A percentile compares a stretch with the other conserved stretches of the same genome.
Evolutionary conservation across 2,888 invertebrate species (phyloP).

Genomic region (Campoplex capitator): DNA sequence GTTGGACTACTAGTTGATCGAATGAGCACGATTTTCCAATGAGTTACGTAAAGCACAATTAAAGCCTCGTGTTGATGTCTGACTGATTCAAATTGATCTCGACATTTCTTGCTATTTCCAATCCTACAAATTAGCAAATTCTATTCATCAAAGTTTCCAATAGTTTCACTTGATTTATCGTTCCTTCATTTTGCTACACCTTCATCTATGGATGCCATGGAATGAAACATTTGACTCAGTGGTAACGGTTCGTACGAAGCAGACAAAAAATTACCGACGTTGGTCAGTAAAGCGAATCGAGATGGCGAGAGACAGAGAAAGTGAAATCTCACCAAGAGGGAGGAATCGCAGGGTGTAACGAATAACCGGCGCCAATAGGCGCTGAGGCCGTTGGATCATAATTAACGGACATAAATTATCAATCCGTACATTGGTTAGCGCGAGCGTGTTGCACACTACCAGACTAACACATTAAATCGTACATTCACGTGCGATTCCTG

Average conservation of each 20-base stretch:
- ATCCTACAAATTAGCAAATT: not conserved
- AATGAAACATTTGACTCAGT: not conserved
- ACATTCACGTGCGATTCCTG: slow-evolving; percentile 43
- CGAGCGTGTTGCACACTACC: slow-evolving; percentile 71
- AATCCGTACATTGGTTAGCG: slow-evolving; percentile 83
- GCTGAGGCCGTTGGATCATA: slow-evolving; percentile 81
- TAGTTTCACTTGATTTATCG: not conserved
- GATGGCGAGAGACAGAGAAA: not conserved
- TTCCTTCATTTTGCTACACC: not conserved
- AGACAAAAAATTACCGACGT: slow-evolving; percentile 8
- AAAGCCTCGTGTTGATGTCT: too few species aligned
- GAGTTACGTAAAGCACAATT: too few species aligned
- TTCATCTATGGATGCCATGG: not conserved
- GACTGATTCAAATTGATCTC: not conserved
- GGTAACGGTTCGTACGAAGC: not conserved
- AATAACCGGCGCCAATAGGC: slow-evolving; percentile 55
- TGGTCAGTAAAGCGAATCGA: not conserved
- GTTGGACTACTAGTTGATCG: not conserved
- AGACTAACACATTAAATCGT: slow-evolving; percentile 23
- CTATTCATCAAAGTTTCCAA: not conserved
- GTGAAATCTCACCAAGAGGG: not conserved
- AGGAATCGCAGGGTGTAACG: slow-evolving; percentile 23
- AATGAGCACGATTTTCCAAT: not conserved
- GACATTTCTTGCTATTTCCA: not conserved
- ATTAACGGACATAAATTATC: slow-evolving; percentile 84